Conservation (phyloP, 2,888 invertebrate species). For the Eupithecia centaureata region DNA sequence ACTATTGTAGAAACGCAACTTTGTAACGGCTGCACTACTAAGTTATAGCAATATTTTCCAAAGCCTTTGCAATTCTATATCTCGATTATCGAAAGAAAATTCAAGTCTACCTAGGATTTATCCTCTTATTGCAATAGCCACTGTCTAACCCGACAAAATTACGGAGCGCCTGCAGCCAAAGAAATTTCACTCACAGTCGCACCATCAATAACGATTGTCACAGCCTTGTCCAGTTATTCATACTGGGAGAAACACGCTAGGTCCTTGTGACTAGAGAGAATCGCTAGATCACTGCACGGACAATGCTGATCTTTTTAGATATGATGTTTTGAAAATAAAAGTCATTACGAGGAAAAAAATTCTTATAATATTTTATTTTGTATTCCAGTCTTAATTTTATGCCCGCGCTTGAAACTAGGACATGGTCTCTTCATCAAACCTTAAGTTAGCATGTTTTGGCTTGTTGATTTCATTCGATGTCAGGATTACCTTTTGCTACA, state of each 20-base stretch:
- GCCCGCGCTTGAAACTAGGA: no score
- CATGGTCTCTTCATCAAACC: no score
- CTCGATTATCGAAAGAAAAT: slow-evolving; percentile 11
- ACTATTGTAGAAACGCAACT: background rate
- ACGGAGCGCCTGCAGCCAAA: slow-evolving; percentile 39
- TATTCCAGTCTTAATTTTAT: no score
- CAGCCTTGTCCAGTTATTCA: slow-evolving; percentile 45
- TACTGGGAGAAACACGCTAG: slow-evolving; percentile 41
- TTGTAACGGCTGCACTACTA: background rate
- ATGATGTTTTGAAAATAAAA: no score
- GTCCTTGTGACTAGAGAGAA: slow-evolving; percentile 4
- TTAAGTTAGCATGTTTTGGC: no score
- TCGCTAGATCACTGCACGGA: slow-evolving; percentile 8
- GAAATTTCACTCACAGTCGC: slow-evolving; percentile 44
- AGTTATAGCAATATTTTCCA: background rate
- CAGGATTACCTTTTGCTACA: background rate
- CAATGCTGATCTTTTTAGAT: background rate
- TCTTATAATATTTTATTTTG: no score
- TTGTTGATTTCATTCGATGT: background rate
- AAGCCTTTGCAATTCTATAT: slow-evolving; percentile 2
- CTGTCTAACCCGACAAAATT: slow-evolving; percentile 38
- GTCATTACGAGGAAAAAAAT: no score
- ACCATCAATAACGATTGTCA: slow-evolving; percentile 46
- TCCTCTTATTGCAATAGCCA: slow-evolving; percentile 26
- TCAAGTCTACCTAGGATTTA: slow-evolving; percentile 6